A percentile compares a stretch with the other conserved stretches of the same genome.
These are phyloP conservation scores for Paradoxurus hermaphroditus DNA, from an alignment of 2,113 vertebrate species.

Conservation along the genomic window DNA sequence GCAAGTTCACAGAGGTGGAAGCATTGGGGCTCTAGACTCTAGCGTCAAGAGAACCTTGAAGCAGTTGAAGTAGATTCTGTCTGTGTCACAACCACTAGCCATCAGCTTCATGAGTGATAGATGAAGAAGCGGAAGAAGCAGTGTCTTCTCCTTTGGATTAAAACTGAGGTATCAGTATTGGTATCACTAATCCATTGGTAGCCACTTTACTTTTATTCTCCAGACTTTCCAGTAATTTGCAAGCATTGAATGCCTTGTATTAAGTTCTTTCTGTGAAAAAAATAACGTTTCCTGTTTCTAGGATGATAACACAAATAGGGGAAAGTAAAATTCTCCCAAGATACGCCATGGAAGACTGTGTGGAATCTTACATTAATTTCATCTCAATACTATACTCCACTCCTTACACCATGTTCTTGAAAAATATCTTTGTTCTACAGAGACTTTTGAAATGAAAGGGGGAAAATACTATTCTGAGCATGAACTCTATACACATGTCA, in stretches of 20 bases:
- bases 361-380: neutral
- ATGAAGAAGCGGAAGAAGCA: neutral
- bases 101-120: neutral
- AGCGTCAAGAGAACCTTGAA: neutral
- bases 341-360: neutral
- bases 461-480: neutral
- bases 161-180: neutral
- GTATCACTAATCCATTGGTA: neutral
- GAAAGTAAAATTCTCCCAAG: neutral
- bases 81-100: neutral
- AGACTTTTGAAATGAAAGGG: neutral
- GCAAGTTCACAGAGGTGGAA: neutral
- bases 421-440: neutral
- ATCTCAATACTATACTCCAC: neutral
- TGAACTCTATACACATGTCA: neutral
- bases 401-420: neutral
- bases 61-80: neutral
- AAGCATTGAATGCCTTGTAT: neutral
- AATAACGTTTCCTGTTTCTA: neutral
- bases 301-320: neutral
- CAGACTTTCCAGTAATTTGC: neutral
- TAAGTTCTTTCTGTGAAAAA: neutral
- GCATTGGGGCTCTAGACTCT: neutral
- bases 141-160: neutral
- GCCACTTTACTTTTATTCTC: neutral